phyloP scores from a whole-genome alignment of 35 echinoderm and acorn worm genomes.

The Apostichopus parvimensis region DNA sequence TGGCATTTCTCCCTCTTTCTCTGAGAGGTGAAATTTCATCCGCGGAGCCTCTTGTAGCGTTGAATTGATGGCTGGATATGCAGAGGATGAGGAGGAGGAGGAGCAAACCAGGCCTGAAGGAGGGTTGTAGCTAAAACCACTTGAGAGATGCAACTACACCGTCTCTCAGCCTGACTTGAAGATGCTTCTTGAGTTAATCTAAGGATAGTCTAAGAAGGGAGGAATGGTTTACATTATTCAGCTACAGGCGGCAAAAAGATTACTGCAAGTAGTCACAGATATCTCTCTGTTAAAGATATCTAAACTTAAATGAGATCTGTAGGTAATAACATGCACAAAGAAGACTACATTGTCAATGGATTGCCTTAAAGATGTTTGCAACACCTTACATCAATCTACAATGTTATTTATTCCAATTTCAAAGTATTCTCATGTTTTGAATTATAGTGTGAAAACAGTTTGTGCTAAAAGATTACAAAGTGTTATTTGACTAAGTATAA shows the following conservation, averaged over 20 bases:
- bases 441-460: too few species aligned
- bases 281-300: not conserved
- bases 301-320: too few species aligned
- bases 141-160: constrained; percentile 19
- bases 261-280: not conserved
- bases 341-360: too few species aligned
- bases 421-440: too few species aligned
- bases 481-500: too few species aligned
- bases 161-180: not conserved
- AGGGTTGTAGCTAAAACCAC: constrained; percentile 16
- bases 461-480: too few species aligned
- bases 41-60: constrained; percentile 14
- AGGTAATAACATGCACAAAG: too few species aligned
- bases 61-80: constrained; percentile 28
- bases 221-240: not conserved
- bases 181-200: not conserved
- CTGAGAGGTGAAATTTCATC: constrained; percentile 27
- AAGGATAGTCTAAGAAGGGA: not conserved
- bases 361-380: too few species aligned
- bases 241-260: not conserved
- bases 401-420: too few species aligned
- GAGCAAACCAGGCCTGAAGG: constrained; percentile 7
- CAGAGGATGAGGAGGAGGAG: not conserved
- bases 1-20: not conserved
- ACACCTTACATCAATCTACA: too few species aligned